Base-by-base conservation (phyloP, 2,888 invertebrate genomes). In the Poecilobothrus nobilitatus region DNA sequence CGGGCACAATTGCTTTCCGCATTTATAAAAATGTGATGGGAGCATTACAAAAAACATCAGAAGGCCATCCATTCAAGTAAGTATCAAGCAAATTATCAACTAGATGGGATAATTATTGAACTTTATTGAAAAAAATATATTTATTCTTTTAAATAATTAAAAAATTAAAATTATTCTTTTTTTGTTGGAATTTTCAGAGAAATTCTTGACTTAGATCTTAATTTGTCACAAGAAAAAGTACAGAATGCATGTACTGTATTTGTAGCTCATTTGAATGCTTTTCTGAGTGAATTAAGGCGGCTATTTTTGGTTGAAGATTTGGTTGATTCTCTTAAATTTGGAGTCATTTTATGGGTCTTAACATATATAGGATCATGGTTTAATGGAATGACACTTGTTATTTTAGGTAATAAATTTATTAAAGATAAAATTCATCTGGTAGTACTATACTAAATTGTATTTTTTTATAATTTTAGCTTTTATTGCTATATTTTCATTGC, bases 301-400 rank as follows among this genome's bases (percentile, higher is more conserved):
- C 86, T 98, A 78, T 95, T 98, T 86, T 88, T 98, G 77, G 95
- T 97, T 76, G 97, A 97, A 82, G 97, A 97, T 84, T 86, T 97
- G 78, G 91, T 97, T 76, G 97, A 98, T 84, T 94, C 94, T 74
- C 87, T 94, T 78, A 94, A 97, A 87, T 98, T 98, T 84, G 95
- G 92, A 76, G 89, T 95, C 75, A 85, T 95, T 78, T 87, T 98
- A 81, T 98, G 97, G 97, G 91, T 92, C 78, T 88, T 98, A 84
- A 98, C 98, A 71, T 98, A 97, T 83, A 87, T 98, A 78, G 98
- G 98, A 79, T 91, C 96, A 78, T 97, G 96, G 94, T 97, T 99
- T 87, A 98, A 98, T 84, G 98, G 97, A 83, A 94, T 98, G 91
- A 97, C 97, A 76, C 89, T 99, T 77, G 90, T 98, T 80, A 96